Evolutionary conservation across 2,888 invertebrate species (phyloP).

Genomic region (Allygus modestus): DNA sequence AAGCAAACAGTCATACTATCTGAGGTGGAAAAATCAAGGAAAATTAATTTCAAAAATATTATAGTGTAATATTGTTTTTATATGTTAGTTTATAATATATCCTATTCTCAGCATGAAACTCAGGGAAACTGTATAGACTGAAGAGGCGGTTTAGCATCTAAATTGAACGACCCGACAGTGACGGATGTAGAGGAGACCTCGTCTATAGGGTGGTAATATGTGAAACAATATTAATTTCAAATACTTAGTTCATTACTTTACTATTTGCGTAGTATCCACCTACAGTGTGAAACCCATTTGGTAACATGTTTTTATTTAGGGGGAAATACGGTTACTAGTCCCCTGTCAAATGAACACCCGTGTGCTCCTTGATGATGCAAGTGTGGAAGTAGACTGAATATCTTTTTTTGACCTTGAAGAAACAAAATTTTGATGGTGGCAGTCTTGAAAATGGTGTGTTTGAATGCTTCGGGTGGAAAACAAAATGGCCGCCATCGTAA

Average conservation of each 20-base stretch:
- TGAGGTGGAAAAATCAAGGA: too few species aligned
- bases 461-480: background rate
- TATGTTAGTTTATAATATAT: too few species aligned
- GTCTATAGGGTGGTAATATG: background rate
- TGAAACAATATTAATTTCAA: too few species aligned
- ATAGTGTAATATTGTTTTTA: too few species aligned
- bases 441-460: slow-evolving; percentile 44
- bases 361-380: slow-evolving; percentile 8
- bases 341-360: slow-evolving; percentile 1
- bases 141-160: background rate
- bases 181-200: background rate
- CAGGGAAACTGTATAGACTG: background rate
- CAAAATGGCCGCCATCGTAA: slow-evolving; percentile 37
- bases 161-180: background rate
- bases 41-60: too few species aligned
- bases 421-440: slow-evolving; percentile 26
- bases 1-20: too few species aligned
- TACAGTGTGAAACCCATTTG: too few species aligned
- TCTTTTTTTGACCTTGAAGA: slow-evolving; percentile 42
- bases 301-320: too few species aligned
- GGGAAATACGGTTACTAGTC: too few species aligned
- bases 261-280: too few species aligned
- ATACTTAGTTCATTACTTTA: too few species aligned
- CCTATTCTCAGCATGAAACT: too few species aligned
- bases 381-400: slow-evolving; percentile 42